phyloP scores from a whole-genome alignment of 2,113 vertebrate genomes.

The Pteropus alecto region DNA sequence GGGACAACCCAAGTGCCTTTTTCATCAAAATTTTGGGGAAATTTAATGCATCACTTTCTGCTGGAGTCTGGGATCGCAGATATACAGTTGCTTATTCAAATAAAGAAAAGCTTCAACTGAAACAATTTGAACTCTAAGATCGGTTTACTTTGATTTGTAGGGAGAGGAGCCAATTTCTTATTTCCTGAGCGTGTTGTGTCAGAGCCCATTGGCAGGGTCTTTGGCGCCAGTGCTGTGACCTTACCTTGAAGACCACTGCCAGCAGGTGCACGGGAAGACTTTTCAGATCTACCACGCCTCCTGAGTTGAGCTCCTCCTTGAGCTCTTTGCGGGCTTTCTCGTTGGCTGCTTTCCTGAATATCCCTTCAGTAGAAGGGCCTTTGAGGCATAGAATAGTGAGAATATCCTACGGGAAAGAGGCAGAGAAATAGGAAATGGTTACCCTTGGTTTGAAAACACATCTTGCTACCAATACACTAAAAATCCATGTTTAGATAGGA shows the following conservation, averaged over 20 bases:
- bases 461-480: neutral
- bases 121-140: neutral
- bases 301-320: slow-evolving; percentile 89
- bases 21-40: neutral
- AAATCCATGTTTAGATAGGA: neutral
- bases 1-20: neutral
- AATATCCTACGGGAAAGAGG: slow-evolving; percentile 85
- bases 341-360: slow-evolving; percentile 93
- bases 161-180: too few species aligned
- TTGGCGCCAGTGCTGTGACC: fast-evolving
- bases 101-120: neutral
- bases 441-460: neutral
- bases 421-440: neutral
- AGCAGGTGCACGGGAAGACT: slow-evolving; percentile 87
- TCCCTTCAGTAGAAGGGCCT: slow-evolving; percentile 92
- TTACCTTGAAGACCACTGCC: slow-evolving; percentile 94
- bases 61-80: neutral
- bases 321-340: slow-evolving; percentile 90
- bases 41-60: neutral
- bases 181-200: neutral
- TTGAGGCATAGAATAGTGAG: slow-evolving; percentile 88
- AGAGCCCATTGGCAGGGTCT: fast-evolving
- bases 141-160: neutral
- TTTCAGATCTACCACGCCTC: slow-evolving; percentile 85
- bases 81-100: neutral